Percentiles rank a stretch among this genome's conserved stretches.
phyloP scores from a whole-genome alignment of 2,797 vertebrate species.

The Thamnophis elegans region DNA sequence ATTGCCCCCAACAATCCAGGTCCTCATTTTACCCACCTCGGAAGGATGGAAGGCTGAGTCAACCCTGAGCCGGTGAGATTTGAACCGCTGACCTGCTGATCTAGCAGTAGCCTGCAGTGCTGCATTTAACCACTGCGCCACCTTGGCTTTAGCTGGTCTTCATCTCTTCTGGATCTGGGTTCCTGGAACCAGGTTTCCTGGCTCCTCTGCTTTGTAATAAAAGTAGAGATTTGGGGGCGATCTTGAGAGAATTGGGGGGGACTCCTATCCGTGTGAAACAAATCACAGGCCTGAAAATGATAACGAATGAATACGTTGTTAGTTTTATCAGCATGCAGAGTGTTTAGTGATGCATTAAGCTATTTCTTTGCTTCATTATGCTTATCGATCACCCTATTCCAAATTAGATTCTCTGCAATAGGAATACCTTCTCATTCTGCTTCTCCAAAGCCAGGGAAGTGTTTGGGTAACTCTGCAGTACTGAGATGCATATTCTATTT shows the following conservation, averaged over 20 bases:
- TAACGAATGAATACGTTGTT: neutral
- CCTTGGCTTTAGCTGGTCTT: neutral
- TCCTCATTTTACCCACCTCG: no score
- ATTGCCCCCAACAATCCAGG: no score
- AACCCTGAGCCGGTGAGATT: no score
- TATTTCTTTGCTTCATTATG: slow-evolving; percentile 18
- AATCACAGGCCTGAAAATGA: no score
- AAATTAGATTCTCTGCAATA: slow-evolving; percentile 9
- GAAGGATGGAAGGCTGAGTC: no score
- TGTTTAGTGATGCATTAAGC: neutral
- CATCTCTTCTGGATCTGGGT: neutral
- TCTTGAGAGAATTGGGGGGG: neutral
- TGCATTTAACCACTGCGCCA: no score
- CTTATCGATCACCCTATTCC: neutral
- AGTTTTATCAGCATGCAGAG: neutral
- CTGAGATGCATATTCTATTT: neutral
- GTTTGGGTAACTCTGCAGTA: neutral
- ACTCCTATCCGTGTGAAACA: neutral
- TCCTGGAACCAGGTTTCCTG: neutral
- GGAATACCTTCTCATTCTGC: neutral
- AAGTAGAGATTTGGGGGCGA: neutral
- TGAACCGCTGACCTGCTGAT: no score
- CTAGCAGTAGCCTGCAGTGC: no score
- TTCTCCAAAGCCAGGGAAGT: no score
- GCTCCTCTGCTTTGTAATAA: neutral